These are phyloP conservation scores for Puffinus mauretanicus DNA, from an alignment of 2,113 vertebrate genomes.

Conservation along the genomic window DNA sequence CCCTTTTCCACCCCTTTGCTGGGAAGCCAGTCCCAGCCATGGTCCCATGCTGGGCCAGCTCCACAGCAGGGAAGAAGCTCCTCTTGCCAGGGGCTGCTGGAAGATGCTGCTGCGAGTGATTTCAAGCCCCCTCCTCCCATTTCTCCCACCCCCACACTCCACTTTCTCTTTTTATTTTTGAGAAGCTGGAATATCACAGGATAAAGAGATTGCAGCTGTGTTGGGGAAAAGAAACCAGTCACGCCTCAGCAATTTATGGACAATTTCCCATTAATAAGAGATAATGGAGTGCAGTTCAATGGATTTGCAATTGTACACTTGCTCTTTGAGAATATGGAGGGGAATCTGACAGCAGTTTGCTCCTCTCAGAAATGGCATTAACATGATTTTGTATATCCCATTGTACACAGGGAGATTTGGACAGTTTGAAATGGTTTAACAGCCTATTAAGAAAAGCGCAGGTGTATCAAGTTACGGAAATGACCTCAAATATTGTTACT, in stretches of 20 bases:
- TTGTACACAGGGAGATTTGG: slow-evolving; percentile 36
- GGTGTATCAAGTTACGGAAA: neutral
- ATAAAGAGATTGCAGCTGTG: slow-evolving; percentile 76
- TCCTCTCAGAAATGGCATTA: slow-evolving; percentile 55
- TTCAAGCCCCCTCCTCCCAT: neutral
- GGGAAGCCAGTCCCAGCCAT: neutral
- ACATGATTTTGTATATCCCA: slow-evolving; percentile 51
- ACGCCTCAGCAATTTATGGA: slow-evolving; percentile 76
- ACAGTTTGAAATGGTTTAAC: slow-evolving; percentile 2
- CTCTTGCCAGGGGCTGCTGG: neutral
- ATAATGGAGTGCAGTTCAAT: slow-evolving; percentile 73
- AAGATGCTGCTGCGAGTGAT: neutral
- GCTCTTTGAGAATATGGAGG: slow-evolving; percentile 49
- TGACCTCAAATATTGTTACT: neutral
- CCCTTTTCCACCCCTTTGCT: neutral
- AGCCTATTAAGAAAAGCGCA: neutral
- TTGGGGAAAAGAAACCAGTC: slow-evolving; percentile 63
- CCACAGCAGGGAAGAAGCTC: neutral
- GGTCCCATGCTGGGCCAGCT: neutral
- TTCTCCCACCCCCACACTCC: neutral
- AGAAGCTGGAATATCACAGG: slow-evolving; percentile 48
- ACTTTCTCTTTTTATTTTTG: slow-evolving; percentile 45
- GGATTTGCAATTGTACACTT: slow-evolving; percentile 61
- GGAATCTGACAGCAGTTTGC: slow-evolving; percentile 55
- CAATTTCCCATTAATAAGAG: slow-evolving; percentile 80